phyloP scores from a whole-genome alignment of 2,113 vertebrate species.

The Scomber scombrus region DNA sequence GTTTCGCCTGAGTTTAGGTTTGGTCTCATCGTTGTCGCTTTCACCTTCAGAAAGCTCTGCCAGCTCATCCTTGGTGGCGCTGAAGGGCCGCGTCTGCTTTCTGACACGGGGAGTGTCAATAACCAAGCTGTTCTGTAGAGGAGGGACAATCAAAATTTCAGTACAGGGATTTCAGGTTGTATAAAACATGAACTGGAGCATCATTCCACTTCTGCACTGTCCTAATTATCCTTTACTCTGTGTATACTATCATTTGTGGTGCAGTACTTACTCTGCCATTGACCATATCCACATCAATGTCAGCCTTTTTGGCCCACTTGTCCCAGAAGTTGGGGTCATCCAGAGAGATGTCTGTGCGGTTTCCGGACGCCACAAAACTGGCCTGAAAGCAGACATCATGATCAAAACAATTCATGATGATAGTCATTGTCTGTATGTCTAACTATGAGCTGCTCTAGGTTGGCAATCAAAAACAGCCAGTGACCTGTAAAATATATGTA shows the following conservation, averaged over 20 bases:
- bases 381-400: conserved; percentile 87
- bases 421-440: neutral
- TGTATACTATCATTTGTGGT: neutral
- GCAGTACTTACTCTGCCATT: conserved; percentile 94
- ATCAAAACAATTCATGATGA: conserved; percentile 29
- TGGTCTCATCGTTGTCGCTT: conserved; percentile 92
- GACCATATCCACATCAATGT: conserved; percentile 94
- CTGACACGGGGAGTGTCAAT: conserved; percentile 98
- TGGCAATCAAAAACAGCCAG: neutral
- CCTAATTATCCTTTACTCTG: neutral
- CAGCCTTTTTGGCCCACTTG: conserved; percentile 99
- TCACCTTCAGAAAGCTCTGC: conserved; percentile 96
- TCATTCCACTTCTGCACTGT: neutral
- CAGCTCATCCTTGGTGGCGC: conserved; percentile 96
- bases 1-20: conserved; percentile 93
- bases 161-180: neutral
- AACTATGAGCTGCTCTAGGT: neutral
- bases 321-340: conserved; percentile 99
- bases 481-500: neutral
- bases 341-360: conserved; percentile 97
- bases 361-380: conserved; percentile 98
- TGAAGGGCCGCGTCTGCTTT: conserved; percentile 97
- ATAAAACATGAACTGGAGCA: no score
- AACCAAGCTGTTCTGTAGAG: conserved; percentile 95
- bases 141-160: neutral